Evolutionary conservation across 2,797 vertebrate genomes (phyloP), one percentile per base, ranked within the genome.

Genomic region (Epinephelus awoara): DNA sequence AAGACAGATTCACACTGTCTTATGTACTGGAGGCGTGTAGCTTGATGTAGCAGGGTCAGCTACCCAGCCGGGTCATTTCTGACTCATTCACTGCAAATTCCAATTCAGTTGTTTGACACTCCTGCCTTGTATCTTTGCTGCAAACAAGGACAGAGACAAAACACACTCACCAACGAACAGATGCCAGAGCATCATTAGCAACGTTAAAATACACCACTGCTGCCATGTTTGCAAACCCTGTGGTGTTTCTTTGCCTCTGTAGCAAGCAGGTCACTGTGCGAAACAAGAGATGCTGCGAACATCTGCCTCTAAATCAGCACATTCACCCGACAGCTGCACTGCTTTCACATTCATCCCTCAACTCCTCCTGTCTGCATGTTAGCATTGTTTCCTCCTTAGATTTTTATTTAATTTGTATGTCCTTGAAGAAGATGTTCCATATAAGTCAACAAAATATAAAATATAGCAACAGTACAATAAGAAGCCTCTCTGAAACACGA

Each of bases 241-340:
- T 70, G 67, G 69, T 67, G 42, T 82, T 82, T 81, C 47, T 84
- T 55, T 71, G 61, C 51, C 72, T 86, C 75, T 75, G 57, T 27
- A 55, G 64, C 72, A 81, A 82, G 65, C 59, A 67, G 56, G 72
- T 83, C 80, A 77, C 67, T 17, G 50, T 77, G 66, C 81, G 58
- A 81, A 85, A 81, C 67, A 66, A 55, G 63, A 54, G 40, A 81
- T n/a, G 54, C 66, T 63, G 66, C 0, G 0, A 75, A 87, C 65
- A 84, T 86, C 78, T 82, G 82, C 62, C 76, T 79, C 71, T 47
- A 66, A 77, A 85, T 79, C 66, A 79, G 63, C 77, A 75, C 49
- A 76, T 72, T 82, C 19, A 69, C 44, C 73, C 57, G 75, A 75
- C 72, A 85, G 75, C 83, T 82, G 72, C 49, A 51, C 78, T 63